A percentile compares a stretch with the other conserved stretches of the same genome.
phyloP scores from a whole-genome alignment of 2,113 vertebrate species.

The Megaleporinus macrocephalus region DNA sequence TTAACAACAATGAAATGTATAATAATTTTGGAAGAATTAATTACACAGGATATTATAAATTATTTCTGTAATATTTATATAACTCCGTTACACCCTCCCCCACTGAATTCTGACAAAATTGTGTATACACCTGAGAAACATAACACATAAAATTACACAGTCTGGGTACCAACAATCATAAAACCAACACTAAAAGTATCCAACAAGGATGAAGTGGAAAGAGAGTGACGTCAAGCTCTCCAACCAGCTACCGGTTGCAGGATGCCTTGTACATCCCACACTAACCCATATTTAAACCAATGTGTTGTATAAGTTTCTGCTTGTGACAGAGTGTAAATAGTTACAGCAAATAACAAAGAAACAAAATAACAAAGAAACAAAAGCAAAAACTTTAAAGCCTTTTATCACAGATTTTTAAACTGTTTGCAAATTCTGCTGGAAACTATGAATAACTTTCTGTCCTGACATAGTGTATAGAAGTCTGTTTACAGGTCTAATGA shows the following conservation, averaged over 20 bases:
- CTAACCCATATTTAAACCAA: conserved; percentile 46
- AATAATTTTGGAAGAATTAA: too few species aligned
- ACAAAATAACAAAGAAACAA: neutral
- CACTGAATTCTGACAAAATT: too few species aligned
- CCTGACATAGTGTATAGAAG: too few species aligned
- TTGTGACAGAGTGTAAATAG: neutral
- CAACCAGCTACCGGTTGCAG: neutral
- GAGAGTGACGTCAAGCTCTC: neutral
- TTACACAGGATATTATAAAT: too few species aligned
- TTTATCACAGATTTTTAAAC: too few species aligned
- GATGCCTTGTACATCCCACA: conserved; percentile 44
- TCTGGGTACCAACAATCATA: neutral
- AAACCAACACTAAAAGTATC: neutral
- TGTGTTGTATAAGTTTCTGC: too few species aligned
- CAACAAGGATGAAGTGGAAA: neutral
- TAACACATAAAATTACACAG: too few species aligned
- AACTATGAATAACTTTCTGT: neutral
- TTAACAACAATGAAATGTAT: too few species aligned
- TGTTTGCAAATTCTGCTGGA: neutral
- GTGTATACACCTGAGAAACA: too few species aligned
- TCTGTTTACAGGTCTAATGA: too few species aligned
- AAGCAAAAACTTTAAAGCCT: neutral
- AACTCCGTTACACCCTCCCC: too few species aligned
- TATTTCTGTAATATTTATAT: too few species aligned
- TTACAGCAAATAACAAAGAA: neutral